phyloP scores from a whole-genome alignment of 2,113 vertebrate species.

The Sphyrna mokarran region DNA sequence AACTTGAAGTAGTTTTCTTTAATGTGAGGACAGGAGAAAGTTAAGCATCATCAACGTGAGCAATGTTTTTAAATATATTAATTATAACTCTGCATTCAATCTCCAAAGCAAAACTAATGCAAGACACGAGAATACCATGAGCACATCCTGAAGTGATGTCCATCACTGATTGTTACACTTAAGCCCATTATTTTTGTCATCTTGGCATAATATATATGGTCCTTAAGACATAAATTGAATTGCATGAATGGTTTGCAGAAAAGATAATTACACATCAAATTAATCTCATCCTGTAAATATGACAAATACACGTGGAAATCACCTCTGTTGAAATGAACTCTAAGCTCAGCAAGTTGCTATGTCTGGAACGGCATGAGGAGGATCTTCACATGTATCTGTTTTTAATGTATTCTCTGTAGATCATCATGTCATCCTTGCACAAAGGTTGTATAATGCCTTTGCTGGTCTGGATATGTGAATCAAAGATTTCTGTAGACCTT shows the following conservation, averaged over 20 bases:
- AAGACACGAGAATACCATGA: not conserved
- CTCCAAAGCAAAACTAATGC: not conserved
- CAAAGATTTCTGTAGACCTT: conserved; percentile 73
- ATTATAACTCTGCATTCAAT: not conserved
- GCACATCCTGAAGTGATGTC: not conserved
- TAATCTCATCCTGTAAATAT: not conserved
- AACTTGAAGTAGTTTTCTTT: not conserved
- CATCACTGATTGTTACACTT: not conserved
- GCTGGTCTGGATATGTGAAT: conserved; percentile 70
- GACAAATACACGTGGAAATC: not conserved
- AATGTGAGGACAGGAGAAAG: not conserved
- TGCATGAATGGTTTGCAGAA: not conserved
- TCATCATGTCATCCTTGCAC: conserved; percentile 70
- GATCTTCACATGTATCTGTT: conserved; percentile 77
- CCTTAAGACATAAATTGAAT: not conserved
- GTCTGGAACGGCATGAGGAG: not conserved
- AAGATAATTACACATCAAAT: not conserved
- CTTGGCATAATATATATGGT: not conserved
- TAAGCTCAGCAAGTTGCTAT: not conserved
- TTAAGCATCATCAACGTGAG: not conserved
- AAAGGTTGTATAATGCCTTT: conserved; percentile 68
- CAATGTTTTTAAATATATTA: not conserved
- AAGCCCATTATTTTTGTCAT: not conserved
- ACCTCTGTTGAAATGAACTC: not conserved
- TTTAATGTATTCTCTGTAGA: conserved; percentile 84